These are phyloP conservation scores for Euglossa dilemma DNA, from an alignment of 1,140 invertebrate species.

Conservation along the genomic window DNA sequence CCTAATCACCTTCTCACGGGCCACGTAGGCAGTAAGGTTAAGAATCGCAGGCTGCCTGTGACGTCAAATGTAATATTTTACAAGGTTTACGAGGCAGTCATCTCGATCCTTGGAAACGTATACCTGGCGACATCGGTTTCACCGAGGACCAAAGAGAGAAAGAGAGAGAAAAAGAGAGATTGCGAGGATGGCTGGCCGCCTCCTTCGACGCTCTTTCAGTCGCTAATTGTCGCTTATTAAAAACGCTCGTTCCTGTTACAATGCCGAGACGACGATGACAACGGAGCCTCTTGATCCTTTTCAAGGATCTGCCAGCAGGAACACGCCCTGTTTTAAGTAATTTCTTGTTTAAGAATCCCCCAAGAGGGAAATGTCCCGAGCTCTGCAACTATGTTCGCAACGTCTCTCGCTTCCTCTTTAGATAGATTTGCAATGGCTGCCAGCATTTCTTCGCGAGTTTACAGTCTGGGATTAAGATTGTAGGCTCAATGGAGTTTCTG, in stretches of 20 bases:
- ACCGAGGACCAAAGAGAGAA: conserved; percentile 29
- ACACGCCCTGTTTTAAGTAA: conserved; percentile 18
- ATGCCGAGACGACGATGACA: conserved; percentile 34
- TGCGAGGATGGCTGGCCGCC: neutral
- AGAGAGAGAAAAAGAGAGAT: neutral
- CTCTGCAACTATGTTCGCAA: too few relatives aligned
- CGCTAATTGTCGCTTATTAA: conserved; percentile 82
- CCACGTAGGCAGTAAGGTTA: conserved; percentile 41
- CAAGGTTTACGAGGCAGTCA: conserved; percentile 73
- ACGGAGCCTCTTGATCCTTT: conserved; percentile 26
- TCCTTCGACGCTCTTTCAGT: conserved; percentile 29
- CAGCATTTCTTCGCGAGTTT: too few relatives aligned
- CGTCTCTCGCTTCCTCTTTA: too few relatives aligned
- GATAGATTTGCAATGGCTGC: neutral
- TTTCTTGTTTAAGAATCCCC: conserved; percentile 4
- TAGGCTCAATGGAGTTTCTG: too few relatives aligned
- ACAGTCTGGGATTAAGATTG: too few relatives aligned
- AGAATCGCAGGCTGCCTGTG: conserved; percentile 48
- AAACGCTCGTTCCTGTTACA: conserved; percentile 69
- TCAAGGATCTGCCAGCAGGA: conserved; percentile 15
- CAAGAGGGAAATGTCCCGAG: neutral
- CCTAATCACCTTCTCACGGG: conserved; percentile 54
- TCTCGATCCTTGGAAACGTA: conserved; percentile 60
- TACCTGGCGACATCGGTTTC: conserved; percentile 52
- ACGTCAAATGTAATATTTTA: conserved; percentile 72